A percentile compares a stretch with the other conserved stretches of the same genome.
phyloP scores from a whole-genome alignment of 2,113 vertebrate species.

The Genyomyrus donnyi region DNA sequence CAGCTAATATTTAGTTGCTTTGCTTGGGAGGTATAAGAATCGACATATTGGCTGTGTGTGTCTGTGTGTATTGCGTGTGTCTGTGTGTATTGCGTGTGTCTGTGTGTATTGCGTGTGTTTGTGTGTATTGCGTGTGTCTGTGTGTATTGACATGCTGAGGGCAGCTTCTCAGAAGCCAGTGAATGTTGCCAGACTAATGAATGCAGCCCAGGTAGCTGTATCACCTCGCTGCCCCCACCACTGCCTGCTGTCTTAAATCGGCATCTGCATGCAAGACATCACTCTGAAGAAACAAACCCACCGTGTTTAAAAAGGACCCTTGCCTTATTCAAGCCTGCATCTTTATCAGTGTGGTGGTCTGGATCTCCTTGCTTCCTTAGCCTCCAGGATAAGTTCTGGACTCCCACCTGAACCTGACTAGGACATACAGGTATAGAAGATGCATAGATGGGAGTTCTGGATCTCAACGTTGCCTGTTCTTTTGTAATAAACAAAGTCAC shows the following conservation, averaged over 20 bases:
- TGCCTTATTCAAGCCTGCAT: neutral
- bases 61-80: neutral
- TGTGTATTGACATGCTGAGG: neutral
- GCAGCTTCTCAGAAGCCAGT: neutral
- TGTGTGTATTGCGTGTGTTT: neutral
- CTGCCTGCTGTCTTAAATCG: neutral
- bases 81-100: neutral
- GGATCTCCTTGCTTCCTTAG: neutral
- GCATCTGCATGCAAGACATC: neutral
- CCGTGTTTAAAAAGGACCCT: neutral
- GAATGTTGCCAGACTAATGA: neutral
- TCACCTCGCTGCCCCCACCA: neutral
- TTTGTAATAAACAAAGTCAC: neutral
- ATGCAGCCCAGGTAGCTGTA: neutral
- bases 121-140: neutral
- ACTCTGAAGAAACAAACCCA: neutral
- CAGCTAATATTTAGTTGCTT: conserved; percentile 36
- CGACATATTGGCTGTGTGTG: neutral
- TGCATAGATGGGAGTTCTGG: neutral
- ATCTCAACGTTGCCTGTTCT: neutral
- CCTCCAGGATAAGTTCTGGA: neutral
- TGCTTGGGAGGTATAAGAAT: neutral
- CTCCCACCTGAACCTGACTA: neutral
- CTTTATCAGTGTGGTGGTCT: neutral
- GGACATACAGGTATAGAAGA: neutral